Percentiles rank a stretch among this genome's conserved stretches.
phyloP scores from a whole-genome alignment of 30 jellyfish, hydroid and myxozoan genomes.

The Chrysaora quinquecirrha region DNA sequence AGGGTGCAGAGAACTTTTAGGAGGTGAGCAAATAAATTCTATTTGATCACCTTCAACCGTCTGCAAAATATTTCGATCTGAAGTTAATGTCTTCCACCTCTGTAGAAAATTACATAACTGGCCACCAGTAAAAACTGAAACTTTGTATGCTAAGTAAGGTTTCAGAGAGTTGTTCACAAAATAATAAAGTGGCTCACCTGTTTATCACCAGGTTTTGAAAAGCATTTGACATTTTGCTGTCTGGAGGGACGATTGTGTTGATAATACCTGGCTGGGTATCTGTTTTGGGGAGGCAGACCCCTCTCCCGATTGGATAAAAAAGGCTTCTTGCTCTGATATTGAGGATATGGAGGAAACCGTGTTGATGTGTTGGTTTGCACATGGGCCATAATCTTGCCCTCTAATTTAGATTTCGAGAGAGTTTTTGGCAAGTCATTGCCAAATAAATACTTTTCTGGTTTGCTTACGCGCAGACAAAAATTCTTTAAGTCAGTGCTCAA shows the following conservation, averaged over 20 bases:
- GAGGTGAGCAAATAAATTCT: neutral
- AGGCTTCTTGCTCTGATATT: neutral
- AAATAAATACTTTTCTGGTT: neutral
- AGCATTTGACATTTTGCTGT: neutral
- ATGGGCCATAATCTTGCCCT: neutral
- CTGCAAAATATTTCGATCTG: neutral
- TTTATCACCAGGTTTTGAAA: neutral
- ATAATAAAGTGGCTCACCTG: neutral
- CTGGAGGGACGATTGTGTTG: neutral
- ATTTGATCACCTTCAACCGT: neutral
- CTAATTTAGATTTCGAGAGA: neutral
- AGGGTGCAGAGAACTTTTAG: neutral
- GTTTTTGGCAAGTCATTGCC: neutral
- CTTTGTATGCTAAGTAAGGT: neutral
- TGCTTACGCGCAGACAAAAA: neutral
- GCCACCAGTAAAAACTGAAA: neutral
- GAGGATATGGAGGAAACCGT: neutral
- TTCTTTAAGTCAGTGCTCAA: neutral
- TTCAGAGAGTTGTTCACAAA: neutral
- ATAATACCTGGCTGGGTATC: neutral
- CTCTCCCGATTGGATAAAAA: neutral
- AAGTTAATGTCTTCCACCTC: neutral
- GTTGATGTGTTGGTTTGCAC: neutral
- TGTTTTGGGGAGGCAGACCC: slow-evolving; percentile 5
- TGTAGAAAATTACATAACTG: neutral